Conservation (phyloP, 1,140 invertebrate genomes). For the Drosophila mojavensis region DNA sequence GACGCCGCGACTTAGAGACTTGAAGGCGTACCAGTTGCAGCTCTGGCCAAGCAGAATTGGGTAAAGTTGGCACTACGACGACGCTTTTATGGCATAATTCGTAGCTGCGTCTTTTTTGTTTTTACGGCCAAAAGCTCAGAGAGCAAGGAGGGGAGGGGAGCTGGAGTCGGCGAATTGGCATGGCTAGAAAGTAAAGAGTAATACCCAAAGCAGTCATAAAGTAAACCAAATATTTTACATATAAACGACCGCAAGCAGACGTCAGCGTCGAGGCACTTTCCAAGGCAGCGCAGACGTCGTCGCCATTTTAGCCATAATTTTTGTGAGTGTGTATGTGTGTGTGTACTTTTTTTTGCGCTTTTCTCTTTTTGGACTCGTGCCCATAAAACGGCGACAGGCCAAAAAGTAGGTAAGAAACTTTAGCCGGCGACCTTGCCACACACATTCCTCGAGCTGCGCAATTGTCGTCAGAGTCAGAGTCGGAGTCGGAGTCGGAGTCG, state of each 20-base stretch:
- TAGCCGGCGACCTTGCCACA: constrained; percentile 67
- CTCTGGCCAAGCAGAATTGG: constrained; percentile 71
- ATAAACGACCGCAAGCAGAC: constrained; percentile 80
- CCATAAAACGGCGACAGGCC: constrained; percentile 62
- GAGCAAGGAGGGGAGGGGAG: too few species aligned
- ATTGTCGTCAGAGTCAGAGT: too few species aligned
- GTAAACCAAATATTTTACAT: constrained; percentile 82
- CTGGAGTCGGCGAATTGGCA: constrained; percentile 58
- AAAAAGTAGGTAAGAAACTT: constrained; percentile 75
- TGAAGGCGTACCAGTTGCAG: constrained; percentile 33
- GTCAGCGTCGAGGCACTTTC: constrained; percentile 46
- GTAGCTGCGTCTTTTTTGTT: constrained; percentile 69
- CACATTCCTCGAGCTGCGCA: constrained; percentile 11
- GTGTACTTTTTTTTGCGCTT: constrained; percentile 1
- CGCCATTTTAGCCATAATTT: constrained; percentile 75
- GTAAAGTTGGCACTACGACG: constrained; percentile 58
- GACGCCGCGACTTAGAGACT: constrained; percentile 29
- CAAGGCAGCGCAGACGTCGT: constrained; percentile 59
- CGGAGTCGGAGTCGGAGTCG: too few species aligned
- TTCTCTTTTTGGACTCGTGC: constrained; percentile 55
- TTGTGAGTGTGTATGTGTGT: constrained; percentile 23
- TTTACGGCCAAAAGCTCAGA: constrained; percentile 65
- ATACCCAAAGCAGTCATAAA: constrained; percentile 81
- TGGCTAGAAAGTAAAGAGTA: constrained; percentile 78
- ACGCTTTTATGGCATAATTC: constrained; percentile 77